Conservation (phyloP, 2,797 vertebrate species). For the Myotis planiceps region DNA sequence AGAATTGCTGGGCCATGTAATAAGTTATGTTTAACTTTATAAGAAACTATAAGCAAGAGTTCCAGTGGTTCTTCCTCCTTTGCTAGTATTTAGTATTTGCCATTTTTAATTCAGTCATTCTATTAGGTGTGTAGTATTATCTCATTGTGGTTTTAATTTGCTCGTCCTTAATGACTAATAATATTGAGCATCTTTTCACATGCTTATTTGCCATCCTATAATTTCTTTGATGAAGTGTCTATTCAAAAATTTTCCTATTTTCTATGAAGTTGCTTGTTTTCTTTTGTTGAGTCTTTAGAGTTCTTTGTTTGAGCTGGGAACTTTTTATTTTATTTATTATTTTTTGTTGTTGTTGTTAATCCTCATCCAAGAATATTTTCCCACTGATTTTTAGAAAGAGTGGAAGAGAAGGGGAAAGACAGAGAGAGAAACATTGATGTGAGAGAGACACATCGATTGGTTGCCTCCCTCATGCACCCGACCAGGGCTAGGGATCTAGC, state of each 20-base stretch:
- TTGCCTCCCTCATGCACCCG: no score
- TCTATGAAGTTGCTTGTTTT: conserved; percentile 26
- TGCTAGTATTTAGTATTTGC: background rate
- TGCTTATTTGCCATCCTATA: conserved; percentile 6
- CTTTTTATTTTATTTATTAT: background rate
- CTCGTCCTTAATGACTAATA: background rate
- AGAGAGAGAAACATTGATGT: no score
- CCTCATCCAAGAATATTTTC: no score
- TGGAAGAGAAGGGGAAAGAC: no score
- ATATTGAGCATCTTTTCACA: background rate
- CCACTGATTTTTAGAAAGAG: no score
- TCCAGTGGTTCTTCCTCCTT: background rate
- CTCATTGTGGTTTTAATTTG: background rate
- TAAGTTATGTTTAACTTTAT: conserved; percentile 23
- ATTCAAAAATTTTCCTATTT: background rate
- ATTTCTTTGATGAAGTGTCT: conserved; percentile 8
- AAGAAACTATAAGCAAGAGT: conserved; percentile 9
- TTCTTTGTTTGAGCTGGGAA: background rate
- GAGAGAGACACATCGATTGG: no score
- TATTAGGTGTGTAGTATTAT: background rate
- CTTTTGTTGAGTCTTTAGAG: background rate
- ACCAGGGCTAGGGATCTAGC: no score
- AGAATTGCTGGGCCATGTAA: background rate
- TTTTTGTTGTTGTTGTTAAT: no score
- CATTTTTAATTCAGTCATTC: background rate